Conservation (phyloP, 2,797 vertebrate genomes). For the Myiotriccus ornatus region DNA sequence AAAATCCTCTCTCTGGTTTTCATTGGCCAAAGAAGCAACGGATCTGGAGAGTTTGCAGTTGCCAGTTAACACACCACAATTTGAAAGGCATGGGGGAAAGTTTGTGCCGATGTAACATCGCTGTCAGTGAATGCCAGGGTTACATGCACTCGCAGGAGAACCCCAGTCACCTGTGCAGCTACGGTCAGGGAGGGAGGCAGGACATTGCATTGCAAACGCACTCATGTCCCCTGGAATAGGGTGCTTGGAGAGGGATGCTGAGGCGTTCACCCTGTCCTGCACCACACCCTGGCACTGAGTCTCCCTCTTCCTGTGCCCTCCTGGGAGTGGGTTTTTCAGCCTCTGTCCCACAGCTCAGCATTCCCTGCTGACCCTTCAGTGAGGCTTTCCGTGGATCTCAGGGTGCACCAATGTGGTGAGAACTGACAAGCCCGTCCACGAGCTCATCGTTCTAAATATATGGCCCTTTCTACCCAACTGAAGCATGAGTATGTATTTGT, state of each 20-base stretch:
- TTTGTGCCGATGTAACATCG: rapidly evolving
- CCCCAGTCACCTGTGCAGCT: rapidly evolving
- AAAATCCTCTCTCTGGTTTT: not conserved
- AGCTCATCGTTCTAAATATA: rapidly evolving
- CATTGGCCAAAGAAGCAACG: not conserved
- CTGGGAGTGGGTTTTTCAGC: not conserved
- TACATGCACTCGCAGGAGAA: not conserved
- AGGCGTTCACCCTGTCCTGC: not conserved
- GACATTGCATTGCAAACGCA: rapidly evolving
- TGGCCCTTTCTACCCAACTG: rapidly evolving
- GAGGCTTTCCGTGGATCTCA: not conserved
- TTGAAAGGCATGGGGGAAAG: not conserved
- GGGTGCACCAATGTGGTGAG: rapidly evolving
- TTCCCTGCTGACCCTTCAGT: not conserved
- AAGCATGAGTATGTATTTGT: rapidly evolving
- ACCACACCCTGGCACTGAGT: no score
- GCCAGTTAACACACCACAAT: not conserved
- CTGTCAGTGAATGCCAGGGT: not conserved
- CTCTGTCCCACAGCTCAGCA: not conserved
- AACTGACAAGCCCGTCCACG: not conserved
- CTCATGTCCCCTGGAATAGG: no score
- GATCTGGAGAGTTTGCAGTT: not conserved
- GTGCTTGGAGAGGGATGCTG: no score
- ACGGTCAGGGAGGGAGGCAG: rapidly evolving
- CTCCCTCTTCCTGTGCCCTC: not conserved